Evolutionary conservation across 2,113 vertebrate species (phyloP).

Genomic region (Prionailurus viverrinus): DNA sequence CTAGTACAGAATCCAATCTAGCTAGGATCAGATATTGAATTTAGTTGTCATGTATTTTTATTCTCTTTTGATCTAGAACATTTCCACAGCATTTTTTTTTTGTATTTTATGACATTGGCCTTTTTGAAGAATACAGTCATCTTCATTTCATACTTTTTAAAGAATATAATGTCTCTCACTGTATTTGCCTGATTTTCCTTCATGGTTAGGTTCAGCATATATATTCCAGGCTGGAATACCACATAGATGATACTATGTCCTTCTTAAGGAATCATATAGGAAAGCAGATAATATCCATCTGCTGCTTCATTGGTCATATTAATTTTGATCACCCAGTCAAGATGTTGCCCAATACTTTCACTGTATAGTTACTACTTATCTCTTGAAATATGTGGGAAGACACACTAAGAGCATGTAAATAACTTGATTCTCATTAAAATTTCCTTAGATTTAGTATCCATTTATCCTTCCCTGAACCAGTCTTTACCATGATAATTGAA

Average conservation of each 20-base stretch:
- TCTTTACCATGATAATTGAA: neutral
- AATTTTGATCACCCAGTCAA: neutral
- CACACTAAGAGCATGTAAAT: neutral
- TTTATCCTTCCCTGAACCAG: neutral
- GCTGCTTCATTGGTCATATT: neutral
- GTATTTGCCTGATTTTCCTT: neutral
- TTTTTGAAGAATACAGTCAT: constrained; percentile 31
- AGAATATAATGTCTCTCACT: neutral
- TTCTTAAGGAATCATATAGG: neutral
- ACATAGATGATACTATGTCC: neutral
- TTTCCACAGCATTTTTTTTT: neutral
- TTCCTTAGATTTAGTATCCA: neutral
- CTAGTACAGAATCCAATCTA: neutral
- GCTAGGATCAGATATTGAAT: neutral
- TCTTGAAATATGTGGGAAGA: neutral
- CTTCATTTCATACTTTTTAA: neutral
- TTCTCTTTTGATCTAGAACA: constrained; percentile 39
- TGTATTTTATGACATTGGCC: constrained; percentile 17
- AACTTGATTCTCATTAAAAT: constrained; percentile 1
- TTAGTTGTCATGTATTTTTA: neutral
- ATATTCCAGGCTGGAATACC: neutral
- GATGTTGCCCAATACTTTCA: neutral
- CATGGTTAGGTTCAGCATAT: neutral
- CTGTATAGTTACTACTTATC: constrained; percentile 8
- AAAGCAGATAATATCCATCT: neutral